Evolutionary conservation across 2,888 invertebrate species (phyloP).

Genomic region (Apotomis capreana): DNA sequence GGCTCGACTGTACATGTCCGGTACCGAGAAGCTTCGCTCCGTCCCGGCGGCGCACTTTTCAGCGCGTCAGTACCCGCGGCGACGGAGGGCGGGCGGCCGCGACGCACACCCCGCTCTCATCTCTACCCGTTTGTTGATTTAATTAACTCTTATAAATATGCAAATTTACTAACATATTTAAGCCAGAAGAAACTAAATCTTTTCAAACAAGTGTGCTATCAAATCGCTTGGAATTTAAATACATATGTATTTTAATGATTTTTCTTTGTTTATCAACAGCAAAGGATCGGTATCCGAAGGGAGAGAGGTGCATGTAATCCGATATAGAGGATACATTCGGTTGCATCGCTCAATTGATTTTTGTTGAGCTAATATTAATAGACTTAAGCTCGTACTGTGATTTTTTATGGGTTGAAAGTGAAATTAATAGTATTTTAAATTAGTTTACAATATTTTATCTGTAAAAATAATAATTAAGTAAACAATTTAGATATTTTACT

Average conservation of each 20-base stretch:
- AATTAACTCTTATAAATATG: not conserved
- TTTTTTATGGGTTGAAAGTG: not conserved
- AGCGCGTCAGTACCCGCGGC: slow-evolving; percentile 22
- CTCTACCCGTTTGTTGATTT: not conserved
- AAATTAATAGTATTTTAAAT: no score
- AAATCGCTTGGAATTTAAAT: not conserved
- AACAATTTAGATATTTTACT: no score
- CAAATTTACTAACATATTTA: not conserved
- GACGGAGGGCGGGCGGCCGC: slow-evolving; percentile 20
- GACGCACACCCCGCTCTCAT: not conserved
- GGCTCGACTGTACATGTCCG: not conserved
- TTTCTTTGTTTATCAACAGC: slow-evolving; percentile 37
- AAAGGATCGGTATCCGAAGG: slow-evolving; percentile 1
- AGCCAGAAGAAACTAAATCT: not conserved
- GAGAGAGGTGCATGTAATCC: not conserved
- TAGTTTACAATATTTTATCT: no score
- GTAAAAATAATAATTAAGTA: no score
- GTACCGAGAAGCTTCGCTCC: not conserved
- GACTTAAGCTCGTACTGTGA: not conserved
- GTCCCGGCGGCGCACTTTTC: not conserved
- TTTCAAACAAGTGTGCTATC: not conserved
- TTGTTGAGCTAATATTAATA: not conserved
- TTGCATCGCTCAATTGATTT: not conserved
- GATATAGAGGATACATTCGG: not conserved
- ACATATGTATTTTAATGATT: slow-evolving; percentile 30